These are phyloP conservation scores for Numenius phaeopus DNA, from an alignment of 2,797 vertebrate genomes.

Conservation along the genomic window DNA sequence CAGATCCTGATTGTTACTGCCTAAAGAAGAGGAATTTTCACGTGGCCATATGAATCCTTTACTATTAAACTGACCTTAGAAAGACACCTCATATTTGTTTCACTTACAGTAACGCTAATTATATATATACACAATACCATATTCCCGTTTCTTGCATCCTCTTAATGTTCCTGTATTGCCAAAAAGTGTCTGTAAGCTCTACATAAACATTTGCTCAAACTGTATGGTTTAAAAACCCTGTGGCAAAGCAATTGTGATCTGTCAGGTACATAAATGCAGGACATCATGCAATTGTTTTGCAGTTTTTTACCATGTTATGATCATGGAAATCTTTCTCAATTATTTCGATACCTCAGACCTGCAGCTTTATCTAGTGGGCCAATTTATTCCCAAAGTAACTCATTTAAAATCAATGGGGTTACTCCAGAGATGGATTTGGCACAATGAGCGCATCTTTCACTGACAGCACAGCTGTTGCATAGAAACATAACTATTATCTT, in stretches of 20 bases:
- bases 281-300: not conserved
- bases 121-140: not conserved
- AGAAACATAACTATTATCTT: conserved; percentile 46
- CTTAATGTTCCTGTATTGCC: not conserved
- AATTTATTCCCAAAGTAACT: conserved; percentile 51
- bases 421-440: conserved; percentile 57
- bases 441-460: conserved; percentile 24
- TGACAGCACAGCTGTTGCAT: conserved; percentile 65
- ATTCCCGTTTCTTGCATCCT: not conserved
- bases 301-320: not conserved
- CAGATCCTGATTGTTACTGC: not conserved
- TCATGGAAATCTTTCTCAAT: conserved; percentile 27
- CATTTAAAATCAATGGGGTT: conserved; percentile 53
- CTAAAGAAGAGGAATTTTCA: not conserved
- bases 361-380: conserved; percentile 12
- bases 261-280: not conserved
- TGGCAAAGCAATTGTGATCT: not conserved
- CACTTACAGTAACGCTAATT: not conserved
- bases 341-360: conserved; percentile 52
- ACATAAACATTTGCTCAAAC: not conserved
- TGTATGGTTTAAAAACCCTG: not conserved
- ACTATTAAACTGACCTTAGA: not conserved
- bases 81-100: not conserved
- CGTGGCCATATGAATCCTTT: not conserved
- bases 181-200: not conserved